A percentile compares a stretch with the other conserved stretches of the same genome.
Evolutionary conservation across 2,797 vertebrate genomes (phyloP).

Genomic region (Gobionotothen gibberifrons): DNA sequence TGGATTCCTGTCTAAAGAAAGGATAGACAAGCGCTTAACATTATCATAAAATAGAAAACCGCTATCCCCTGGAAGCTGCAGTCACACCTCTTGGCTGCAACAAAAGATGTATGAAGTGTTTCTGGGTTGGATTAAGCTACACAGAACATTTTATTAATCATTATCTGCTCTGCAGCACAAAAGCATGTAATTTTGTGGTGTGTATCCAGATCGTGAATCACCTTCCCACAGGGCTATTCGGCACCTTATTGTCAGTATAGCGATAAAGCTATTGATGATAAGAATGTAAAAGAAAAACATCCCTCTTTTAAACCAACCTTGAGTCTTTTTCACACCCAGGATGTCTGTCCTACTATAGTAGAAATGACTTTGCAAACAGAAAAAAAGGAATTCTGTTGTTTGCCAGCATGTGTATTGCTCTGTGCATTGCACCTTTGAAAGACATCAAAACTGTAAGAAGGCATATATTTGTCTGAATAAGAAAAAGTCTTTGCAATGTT

Average conservation of each 20-base stretch:
- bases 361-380: constrained; percentile 28
- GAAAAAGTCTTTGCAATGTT: not conserved
- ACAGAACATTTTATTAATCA: constrained; percentile 53
- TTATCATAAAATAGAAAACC: constrained; percentile 41
- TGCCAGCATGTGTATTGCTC: not conserved
- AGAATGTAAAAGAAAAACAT: constrained; percentile 55
- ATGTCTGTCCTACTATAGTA: constrained; percentile 14
- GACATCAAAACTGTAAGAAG: not conserved
- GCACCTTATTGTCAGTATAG: constrained; percentile 48
- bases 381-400: constrained; percentile 23
- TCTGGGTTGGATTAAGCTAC: constrained; percentile 58
- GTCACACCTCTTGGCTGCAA: constrained; percentile 30
- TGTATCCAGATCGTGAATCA: constrained; percentile 61
- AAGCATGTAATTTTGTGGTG: constrained; percentile 57
- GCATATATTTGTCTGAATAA: not conserved
- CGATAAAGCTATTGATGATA: constrained; percentile 67
- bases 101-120: constrained; percentile 52
- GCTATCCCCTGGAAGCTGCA: constrained; percentile 21
- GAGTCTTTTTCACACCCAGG: constrained; percentile 40
- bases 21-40: constrained; percentile 29
- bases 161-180: constrained; percentile 52
- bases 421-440: not conserved
- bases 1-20: constrained; percentile 26
- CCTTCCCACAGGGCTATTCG: constrained; percentile 64
- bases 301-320: constrained; percentile 57